Base-by-base conservation (phyloP, 1,140 invertebrate genomes). In the Phymastichus coffea region DNA sequence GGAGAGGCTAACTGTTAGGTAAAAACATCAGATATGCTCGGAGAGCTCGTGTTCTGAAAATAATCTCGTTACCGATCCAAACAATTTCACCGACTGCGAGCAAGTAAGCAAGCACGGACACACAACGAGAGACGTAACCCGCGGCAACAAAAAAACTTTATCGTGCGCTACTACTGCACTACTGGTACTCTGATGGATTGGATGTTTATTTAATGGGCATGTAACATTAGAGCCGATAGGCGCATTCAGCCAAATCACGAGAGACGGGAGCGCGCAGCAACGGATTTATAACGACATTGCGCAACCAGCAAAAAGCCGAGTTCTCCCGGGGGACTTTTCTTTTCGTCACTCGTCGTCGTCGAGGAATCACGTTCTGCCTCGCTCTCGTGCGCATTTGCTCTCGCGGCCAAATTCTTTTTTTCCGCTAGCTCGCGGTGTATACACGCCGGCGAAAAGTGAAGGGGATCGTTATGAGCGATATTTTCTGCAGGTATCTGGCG, bases 391-490 rank as follows among this genome's bases (percentile, higher is more conserved):
- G n/a, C n/a, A n/a, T n/a, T n/a, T n/a, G 9, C 33, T 52, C 30
- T 54, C 37, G 20, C 47, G 15, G 30, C 1, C 10, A n/a, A 33
- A 37, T 35, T 26, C 40, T 54, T 44, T 54, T 44, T 28, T 8
- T 15, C 28, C 14, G 30, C 20, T 3, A 19, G 15, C 40, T 17
- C 26, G 17, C 17, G 12, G n/a, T 1, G 40, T 3, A 3, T 19
- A 10, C 3, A 17, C 28, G 20, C 14, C 23, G 30, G n/a, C n/a
- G n/a, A 22, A 56, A 56, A 56, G 43, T 56, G 54, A 56, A 56
- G 54, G 43, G 49, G 30, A 54, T 55, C 9, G 10, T 30, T 33
- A 43, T 20, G 37, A 44, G 40, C 17, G 28, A 22, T 55, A 55
- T 55, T 55, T 55, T 44, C 52, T 17, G 15, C 49, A 23, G 2